phyloP scores from a whole-genome alignment of 2,888 invertebrate species.

The Hanleya hanleyi region DNA sequence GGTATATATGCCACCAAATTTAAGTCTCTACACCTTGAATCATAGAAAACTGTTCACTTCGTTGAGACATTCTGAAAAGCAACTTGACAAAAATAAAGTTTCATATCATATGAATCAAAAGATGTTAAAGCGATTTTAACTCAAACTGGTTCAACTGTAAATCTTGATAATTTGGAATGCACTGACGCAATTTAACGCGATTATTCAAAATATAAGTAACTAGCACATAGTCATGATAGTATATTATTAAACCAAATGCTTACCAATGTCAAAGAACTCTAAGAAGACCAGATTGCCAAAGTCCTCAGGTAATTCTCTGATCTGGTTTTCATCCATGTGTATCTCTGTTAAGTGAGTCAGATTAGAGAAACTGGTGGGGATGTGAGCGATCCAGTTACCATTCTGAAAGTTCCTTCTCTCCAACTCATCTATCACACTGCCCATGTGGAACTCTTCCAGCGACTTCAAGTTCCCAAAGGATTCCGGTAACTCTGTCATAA shows the following conservation, averaged over 20 bases:
- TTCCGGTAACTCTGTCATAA: constrained; percentile 54
- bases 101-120: no score
- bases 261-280: constrained; percentile 64
- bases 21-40: no score
- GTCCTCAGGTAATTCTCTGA: constrained; percentile 54
- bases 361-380: constrained; percentile 55
- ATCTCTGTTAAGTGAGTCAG: constrained; percentile 50
- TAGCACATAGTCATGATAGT: no score
- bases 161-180: no score
- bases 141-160: no score
- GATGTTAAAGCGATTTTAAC: no score
- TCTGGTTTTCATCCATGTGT: constrained; percentile 62
- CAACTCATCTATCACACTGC: constrained; percentile 61
- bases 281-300: constrained; percentile 58
- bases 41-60: no score
- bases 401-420: constrained; percentile 64
- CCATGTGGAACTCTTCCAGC: constrained; percentile 56
- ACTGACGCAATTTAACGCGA: no score
- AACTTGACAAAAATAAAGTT: no score
- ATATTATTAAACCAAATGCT: no score
- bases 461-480: constrained; percentile 49
- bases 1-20: background rate
- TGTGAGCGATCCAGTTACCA: constrained; percentile 61
- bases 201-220: no score
- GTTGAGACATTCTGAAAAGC: no score